phyloP scores from a whole-genome alignment of 2,797 vertebrate species.

The Sebastes melanostomus region DNA sequence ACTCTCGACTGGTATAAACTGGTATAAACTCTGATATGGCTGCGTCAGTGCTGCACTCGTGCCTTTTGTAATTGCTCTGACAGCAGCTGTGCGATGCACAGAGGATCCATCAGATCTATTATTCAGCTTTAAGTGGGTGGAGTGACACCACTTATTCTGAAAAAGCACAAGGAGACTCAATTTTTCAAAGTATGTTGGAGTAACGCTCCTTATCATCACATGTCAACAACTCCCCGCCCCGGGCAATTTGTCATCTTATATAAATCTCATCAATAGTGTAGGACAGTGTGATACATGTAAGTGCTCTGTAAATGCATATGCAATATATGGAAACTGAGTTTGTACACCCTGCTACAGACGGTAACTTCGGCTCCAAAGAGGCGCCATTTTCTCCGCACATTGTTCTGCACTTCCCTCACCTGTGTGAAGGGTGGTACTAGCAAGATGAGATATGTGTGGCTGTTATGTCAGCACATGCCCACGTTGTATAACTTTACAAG shows the following conservation, averaged over 20 bases:
- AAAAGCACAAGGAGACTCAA: slow-evolving; percentile 49
- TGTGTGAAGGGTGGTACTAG: slow-evolving; percentile 5
- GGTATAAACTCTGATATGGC: slow-evolving; percentile 9
- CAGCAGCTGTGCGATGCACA: slow-evolving; percentile 41
- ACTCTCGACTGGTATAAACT: slow-evolving; percentile 3
- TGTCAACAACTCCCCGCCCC: slow-evolving; percentile 12
- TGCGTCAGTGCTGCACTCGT: slow-evolving; percentile 18
- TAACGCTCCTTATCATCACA: slow-evolving; percentile 24
- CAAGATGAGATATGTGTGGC: slow-evolving; percentile 32
- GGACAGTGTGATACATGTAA: background rate
- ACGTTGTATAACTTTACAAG: slow-evolving; percentile 70
- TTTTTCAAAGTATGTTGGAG: slow-evolving; percentile 48
- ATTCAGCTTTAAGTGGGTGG: slow-evolving; percentile 65
- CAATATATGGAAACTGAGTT: background rate
- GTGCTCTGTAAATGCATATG: slow-evolving; percentile 1
- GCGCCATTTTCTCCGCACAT: background rate
- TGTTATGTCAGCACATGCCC: slow-evolving; percentile 74
- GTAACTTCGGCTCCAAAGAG: background rate
- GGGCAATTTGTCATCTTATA: slow-evolving; percentile 39
- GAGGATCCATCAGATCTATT: slow-evolving; percentile 62
- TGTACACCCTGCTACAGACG: background rate
- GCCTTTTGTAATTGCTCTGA: slow-evolving; percentile 55
- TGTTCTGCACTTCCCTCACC: slow-evolving; percentile 17
- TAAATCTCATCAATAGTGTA: slow-evolving; percentile 16
- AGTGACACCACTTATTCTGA: slow-evolving; percentile 60